Conservation (phyloP, 2,113 vertebrate species). For the Cryptoleucopteryx plumbea region DNA sequence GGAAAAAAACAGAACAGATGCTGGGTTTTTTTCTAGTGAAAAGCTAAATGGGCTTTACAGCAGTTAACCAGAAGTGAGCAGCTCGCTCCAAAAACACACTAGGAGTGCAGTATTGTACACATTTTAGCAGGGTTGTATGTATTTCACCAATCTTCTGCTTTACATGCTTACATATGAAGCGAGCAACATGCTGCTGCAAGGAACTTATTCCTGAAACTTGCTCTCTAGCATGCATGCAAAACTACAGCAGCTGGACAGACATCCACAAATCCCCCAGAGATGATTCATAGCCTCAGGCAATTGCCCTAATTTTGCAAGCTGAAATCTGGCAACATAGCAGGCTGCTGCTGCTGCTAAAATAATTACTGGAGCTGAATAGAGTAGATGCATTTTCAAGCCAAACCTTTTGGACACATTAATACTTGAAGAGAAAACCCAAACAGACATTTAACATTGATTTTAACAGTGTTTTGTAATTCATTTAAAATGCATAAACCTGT, state of each 20-base stretch:
- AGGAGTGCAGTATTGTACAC: not conserved
- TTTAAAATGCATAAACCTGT: not conserved
- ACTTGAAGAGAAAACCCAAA: not conserved
- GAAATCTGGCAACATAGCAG: not conserved
- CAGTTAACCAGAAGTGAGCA: not conserved
- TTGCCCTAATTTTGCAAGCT: slow-evolving; percentile 1
- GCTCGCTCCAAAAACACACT: not conserved
- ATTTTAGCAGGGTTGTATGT: rapidly evolving
- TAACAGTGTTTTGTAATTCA: not conserved
- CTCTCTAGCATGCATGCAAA: not conserved
- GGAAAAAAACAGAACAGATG: not conserved
- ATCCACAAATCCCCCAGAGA: not conserved
- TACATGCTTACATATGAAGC: not conserved
- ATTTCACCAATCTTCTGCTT: not conserved
- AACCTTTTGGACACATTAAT: not conserved
- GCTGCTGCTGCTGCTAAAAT: not conserved
- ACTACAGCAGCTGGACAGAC: not conserved
- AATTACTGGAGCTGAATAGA: not conserved
- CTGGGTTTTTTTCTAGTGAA: rapidly evolving
- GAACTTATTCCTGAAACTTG: not conserved
- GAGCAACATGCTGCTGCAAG: not conserved
- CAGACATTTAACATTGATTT: not conserved
- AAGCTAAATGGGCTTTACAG: not conserved
- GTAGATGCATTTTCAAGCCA: not conserved
- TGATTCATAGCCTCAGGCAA: not conserved